Percentiles rank a stretch among this genome's conserved stretches.
Conservation (phyloP, 1,140 invertebrate species). For the Triops cancriformis region DNA sequence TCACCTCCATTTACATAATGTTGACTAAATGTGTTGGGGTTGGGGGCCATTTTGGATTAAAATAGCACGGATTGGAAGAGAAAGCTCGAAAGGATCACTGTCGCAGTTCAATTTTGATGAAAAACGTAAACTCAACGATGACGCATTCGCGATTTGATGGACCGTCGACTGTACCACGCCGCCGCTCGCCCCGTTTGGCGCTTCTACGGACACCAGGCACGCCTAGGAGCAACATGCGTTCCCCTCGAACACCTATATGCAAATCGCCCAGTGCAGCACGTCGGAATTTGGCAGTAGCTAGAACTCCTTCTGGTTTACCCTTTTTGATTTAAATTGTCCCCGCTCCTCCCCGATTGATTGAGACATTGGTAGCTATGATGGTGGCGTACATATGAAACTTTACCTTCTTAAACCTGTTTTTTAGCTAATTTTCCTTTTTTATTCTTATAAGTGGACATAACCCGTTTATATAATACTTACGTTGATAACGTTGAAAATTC, state of each 20-base stretch:
- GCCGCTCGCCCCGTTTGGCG: constrained; percentile 19
- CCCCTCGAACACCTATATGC: not conserved
- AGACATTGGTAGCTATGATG: too few relatives aligned
- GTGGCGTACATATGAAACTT: not conserved
- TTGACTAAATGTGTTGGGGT: not conserved
- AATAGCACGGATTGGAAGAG: not conserved
- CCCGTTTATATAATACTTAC: too few relatives aligned
- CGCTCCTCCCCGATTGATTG: too few relatives aligned
- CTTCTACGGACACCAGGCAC: not conserved
- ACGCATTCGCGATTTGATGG: not conserved
- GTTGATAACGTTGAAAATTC: too few relatives aligned
- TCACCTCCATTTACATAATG: not conserved
- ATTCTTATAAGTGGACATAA: too few relatives aligned
- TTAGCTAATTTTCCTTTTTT: too few relatives aligned
- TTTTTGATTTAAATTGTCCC: not conserved
- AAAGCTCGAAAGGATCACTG: constrained; percentile 18
- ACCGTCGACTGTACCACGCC: constrained; percentile 7
- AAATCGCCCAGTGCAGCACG: not conserved
- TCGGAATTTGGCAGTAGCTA: not conserved
- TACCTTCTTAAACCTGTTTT: too few relatives aligned
- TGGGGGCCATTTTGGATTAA: not conserved
- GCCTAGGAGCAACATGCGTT: not conserved
- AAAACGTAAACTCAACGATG: not conserved
- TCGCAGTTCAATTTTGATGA: constrained; percentile 4
- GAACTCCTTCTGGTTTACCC: not conserved